Conservation (phyloP, 1,140 invertebrate species). For the Pollicipes pollicipes region DNA sequence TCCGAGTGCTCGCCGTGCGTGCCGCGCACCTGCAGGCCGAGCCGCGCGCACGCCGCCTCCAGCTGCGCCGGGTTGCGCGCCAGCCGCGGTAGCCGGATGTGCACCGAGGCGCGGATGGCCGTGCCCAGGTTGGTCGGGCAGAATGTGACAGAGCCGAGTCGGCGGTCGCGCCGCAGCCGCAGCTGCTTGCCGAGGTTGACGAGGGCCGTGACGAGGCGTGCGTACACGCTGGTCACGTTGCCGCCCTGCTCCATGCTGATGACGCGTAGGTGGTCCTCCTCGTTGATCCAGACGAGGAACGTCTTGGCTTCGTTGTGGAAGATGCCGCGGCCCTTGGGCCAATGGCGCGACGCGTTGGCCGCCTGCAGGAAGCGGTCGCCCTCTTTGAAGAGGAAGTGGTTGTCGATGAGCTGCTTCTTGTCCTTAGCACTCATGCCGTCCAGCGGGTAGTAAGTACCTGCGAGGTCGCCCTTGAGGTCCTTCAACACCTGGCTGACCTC, state of each 20-base stretch:
- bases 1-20: conserved; percentile 89
- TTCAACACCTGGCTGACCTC: conserved; percentile 27
- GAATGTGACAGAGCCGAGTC: conserved; percentile 93
- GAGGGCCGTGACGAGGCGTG: conserved; percentile 71
- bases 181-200: conserved; percentile 81
- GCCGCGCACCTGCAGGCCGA: conserved; percentile 70
- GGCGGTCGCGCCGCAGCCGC: conserved; percentile 78
- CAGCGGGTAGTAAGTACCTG: conserved; percentile 27
- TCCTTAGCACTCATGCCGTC: conserved; percentile 21
- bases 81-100: conserved; percentile 91
- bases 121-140: conserved; percentile 96
- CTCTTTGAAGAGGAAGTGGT: conserved; percentile 30
- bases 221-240: conserved; percentile 49
- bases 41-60: conserved; percentile 76
- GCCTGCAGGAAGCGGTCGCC: conserved; percentile 30
- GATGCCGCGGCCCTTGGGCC: conserved; percentile 39
- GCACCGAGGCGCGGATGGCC: conserved; percentile 90
- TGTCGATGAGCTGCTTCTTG: conserved; percentile 21
- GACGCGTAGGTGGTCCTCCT: conserved; percentile 40
- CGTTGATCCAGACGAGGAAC: conserved; percentile 41
- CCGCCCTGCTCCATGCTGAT: conserved; percentile 42
- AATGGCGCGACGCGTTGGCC: conserved; percentile 35
- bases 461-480: conserved; percentile 42
- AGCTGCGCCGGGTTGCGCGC: conserved; percentile 72
- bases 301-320: conserved; percentile 37